Evolutionary conservation across 2,113 vertebrate species (phyloP).

Genomic region (Martes martes): DNA sequence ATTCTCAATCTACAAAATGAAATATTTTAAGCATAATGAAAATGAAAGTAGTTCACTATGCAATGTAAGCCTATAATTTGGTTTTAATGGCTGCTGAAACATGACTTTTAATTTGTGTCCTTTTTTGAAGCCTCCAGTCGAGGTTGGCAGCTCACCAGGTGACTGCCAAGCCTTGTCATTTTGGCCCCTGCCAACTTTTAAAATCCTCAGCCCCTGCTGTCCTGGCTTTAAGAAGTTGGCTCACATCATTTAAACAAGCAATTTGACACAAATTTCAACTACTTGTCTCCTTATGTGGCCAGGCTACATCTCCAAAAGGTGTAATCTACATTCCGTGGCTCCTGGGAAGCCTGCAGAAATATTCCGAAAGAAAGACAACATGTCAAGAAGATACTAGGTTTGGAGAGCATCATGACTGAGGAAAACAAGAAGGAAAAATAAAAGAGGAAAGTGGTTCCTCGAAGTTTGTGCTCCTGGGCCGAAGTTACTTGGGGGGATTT

Average conservation of each 20-base stretch:
- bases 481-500: neutral
- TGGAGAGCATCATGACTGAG: conserved; percentile 38
- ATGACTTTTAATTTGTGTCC: conserved; percentile 60
- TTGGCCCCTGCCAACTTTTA: conserved; percentile 56
- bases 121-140: conserved; percentile 45
- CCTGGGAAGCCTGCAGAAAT: conserved; percentile 19
- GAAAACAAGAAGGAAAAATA: conserved; percentile 6
- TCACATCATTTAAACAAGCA: conserved; percentile 74
- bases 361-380: conserved; percentile 35
- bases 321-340: conserved; percentile 63
- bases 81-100: conserved; percentile 55
- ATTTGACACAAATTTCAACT: conserved; percentile 75
- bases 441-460: conserved; percentile 52
- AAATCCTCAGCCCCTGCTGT: conserved; percentile 60
- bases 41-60: neutral
- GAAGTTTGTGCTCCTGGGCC: conserved; percentile 27
- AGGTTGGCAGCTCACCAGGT: conserved; percentile 43
- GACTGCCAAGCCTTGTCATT: conserved; percentile 58
- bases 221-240: conserved; percentile 64
- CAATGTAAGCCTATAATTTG: conserved; percentile 49
- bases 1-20: neutral
- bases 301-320: conserved; percentile 66
- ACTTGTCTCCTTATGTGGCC: conserved; percentile 61
- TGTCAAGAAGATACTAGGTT: conserved; percentile 73
- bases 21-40: conserved; percentile 32